Conservation (phyloP, 2,113 vertebrate genomes). For the Lophius piscatorius region DNA sequence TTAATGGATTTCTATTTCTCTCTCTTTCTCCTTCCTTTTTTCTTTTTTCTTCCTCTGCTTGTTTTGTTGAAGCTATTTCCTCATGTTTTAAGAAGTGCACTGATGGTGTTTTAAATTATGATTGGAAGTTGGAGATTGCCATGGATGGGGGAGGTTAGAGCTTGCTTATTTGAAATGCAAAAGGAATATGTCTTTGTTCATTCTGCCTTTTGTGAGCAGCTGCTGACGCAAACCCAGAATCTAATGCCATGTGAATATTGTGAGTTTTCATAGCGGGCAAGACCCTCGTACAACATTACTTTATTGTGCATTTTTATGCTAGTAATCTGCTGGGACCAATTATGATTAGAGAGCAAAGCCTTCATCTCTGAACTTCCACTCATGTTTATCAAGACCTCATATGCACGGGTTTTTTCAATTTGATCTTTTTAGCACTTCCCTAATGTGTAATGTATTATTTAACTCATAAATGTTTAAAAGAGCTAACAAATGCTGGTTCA, state of each 20-base stretch:
- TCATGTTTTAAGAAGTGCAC: slow-evolving; percentile 73
- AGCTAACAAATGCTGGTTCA: slow-evolving; percentile 81
- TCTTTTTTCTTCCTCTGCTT: slow-evolving; percentile 28
- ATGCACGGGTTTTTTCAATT: slow-evolving; percentile 68
- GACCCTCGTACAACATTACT: slow-evolving; percentile 61
- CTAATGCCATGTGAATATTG: slow-evolving; percentile 77
- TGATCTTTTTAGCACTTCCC: slow-evolving; percentile 77
- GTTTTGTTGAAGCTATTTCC: slow-evolving; percentile 66
- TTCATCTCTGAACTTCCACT: slow-evolving; percentile 74
- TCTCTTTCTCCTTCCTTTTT: slow-evolving; percentile 33
- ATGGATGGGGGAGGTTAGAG: slow-evolving; percentile 55
- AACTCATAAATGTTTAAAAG: slow-evolving; percentile 82
- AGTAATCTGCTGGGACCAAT: slow-evolving; percentile 77
- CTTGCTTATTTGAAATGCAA: slow-evolving; percentile 78
- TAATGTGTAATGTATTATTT: slow-evolving; percentile 84
- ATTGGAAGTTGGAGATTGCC: slow-evolving; percentile 76
- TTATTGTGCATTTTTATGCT: slow-evolving; percentile 69
- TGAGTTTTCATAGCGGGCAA: slow-evolving; percentile 69
- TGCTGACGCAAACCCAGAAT: slow-evolving; percentile 67
- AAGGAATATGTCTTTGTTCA: slow-evolving; percentile 77
- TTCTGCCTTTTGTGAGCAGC: slow-evolving; percentile 73
- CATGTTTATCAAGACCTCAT: slow-evolving; percentile 76
- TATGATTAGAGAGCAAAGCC: slow-evolving; percentile 74
- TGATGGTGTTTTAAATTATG: slow-evolving; percentile 77
- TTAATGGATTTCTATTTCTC: slow-evolving; percentile 78